Evolutionary conservation across 2,113 vertebrate genomes (phyloP).

Genomic region (Probosciger aterrimus): DNA sequence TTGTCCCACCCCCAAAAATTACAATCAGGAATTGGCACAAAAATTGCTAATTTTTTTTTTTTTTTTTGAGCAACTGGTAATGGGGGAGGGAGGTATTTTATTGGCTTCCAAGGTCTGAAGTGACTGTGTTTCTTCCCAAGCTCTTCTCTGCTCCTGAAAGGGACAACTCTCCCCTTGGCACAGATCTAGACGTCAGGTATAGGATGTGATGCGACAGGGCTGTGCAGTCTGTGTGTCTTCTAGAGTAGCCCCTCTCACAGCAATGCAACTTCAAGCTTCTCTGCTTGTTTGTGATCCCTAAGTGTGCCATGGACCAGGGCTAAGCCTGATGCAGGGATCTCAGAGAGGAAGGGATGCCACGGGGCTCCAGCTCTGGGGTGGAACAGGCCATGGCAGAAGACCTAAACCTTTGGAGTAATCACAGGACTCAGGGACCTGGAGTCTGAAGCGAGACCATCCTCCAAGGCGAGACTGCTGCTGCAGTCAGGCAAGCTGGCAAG

Average conservation of each 20-base stretch:
- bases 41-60: neutral
- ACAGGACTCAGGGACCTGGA: neutral
- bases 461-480: neutral
- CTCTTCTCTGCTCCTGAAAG: neutral
- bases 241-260: neutral
- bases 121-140: neutral
- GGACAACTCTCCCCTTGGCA: neutral
- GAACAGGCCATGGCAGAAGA: neutral
- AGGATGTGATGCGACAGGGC: neutral
- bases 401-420: neutral
- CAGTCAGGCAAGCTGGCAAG: neutral
- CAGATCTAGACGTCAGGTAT: neutral
- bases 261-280: neutral
- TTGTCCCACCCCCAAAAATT: neutral
- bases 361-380: accelerated
- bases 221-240: neutral
- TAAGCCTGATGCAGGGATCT: neutral
- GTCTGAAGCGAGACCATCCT: neutral
- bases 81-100: neutral
- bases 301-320: accelerated
- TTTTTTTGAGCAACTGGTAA: neutral
- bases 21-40: neutral
- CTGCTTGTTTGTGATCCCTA: neutral
- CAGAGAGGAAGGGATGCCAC: neutral
- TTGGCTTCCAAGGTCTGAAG: neutral